Conservation (phyloP, 2,797 vertebrate genomes). For the Gallinago solitaria region DNA sequence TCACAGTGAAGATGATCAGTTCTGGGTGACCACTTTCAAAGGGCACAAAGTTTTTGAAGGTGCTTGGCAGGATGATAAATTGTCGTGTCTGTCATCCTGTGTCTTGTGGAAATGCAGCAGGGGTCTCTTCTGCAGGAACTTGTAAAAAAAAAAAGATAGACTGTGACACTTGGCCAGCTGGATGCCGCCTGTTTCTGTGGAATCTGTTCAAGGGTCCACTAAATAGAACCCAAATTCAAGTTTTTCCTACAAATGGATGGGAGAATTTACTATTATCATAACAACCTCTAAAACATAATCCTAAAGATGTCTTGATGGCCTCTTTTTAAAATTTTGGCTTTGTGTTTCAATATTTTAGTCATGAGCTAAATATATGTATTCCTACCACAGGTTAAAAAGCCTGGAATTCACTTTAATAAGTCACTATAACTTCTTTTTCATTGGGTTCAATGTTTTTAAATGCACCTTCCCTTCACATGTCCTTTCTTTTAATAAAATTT, state of each 20-base stretch:
- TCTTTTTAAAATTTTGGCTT: not conserved
- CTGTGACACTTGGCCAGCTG: not conserved
- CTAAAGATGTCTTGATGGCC: not conserved
- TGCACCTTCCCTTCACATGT: not conserved
- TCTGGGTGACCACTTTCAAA: constrained; percentile 75
- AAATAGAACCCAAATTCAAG: not conserved
- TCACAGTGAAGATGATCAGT: constrained; percentile 68
- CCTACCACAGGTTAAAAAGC: not conserved
- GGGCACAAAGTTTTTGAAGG: constrained; percentile 37
- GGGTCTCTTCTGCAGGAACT: not conserved
- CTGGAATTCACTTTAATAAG: not conserved
- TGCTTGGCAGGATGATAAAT: constrained; percentile 78
- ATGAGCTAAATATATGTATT: fast-evolving
- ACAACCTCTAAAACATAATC: not conserved
- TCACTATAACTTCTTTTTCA: not conserved
- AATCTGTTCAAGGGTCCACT: not conserved
- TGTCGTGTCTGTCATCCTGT: constrained; percentile 30
- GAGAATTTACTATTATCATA: fast-evolving
- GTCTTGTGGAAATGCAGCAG: not conserved
- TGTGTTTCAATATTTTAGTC: not conserved
- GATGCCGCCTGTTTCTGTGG: not conserved
- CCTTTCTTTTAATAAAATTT: not conserved
- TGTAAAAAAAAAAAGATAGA: not conserved
- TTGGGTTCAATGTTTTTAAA: not conserved
- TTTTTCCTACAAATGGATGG: not conserved